Evolutionary conservation across 2,888 invertebrate species (phyloP).

Genomic region (Chymomyza amoena): DNA sequence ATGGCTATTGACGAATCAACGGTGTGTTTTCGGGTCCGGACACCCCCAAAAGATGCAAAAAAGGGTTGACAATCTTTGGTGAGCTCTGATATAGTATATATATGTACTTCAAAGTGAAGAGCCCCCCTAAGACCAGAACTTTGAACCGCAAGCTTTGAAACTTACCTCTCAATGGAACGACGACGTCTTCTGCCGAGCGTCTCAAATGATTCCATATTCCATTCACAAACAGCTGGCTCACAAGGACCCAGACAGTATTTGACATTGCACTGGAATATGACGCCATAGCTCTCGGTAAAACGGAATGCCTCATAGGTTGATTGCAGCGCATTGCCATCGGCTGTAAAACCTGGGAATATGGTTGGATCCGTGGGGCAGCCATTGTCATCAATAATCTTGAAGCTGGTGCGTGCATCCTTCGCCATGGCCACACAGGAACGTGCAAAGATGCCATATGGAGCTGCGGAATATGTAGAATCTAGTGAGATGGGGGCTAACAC

Average conservation of each 20-base stretch:
- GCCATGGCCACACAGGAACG: conserved; percentile 98
- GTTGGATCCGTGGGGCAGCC: conserved; percentile 96
- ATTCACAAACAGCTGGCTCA: conserved; percentile 94
- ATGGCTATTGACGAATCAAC: no score
- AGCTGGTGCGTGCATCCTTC: conserved; percentile 96
- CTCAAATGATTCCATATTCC: conserved; percentile 93
- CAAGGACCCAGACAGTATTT: conserved; percentile 97
- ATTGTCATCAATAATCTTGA: conserved; percentile 97
- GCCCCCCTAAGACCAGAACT: no score
- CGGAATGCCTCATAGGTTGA: conserved; percentile 96
- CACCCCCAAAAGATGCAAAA: no score
- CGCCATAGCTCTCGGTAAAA: conserved; percentile 97
- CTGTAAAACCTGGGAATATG: conserved; percentile 95
- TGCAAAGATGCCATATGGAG: conserved; percentile 96
- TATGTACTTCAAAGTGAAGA: no score
- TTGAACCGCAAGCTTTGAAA: no score
- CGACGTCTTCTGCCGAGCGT: conserved; percentile 90
- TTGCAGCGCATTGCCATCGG: conserved; percentile 93
- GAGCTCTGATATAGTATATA: no score
- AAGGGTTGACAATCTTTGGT: no score
- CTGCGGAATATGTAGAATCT: conserved; percentile 79
- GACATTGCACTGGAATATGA: conserved; percentile 98
- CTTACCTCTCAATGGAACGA: conserved; percentile 82
- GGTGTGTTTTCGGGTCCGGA: no score
- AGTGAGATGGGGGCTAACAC: conserved; percentile 3